Evolutionary conservation across 2,797 vertebrate genomes (phyloP).

Genomic region (Sardinella longiceps): DNA sequence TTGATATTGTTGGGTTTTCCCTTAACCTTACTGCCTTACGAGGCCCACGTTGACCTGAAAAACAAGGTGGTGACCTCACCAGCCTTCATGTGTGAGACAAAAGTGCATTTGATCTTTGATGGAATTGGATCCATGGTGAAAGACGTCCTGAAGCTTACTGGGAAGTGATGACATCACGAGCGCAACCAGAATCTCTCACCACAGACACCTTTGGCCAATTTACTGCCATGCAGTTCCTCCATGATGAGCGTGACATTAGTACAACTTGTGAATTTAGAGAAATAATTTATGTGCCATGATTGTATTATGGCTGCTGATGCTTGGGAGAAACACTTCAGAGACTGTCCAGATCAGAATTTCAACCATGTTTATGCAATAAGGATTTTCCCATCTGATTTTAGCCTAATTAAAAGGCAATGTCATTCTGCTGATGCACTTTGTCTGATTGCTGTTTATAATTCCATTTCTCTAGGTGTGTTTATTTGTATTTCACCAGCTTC

Average conservation of each 20-base stretch:
- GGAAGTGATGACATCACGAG: constrained; percentile 64
- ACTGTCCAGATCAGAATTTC: neutral
- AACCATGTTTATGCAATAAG: neutral
- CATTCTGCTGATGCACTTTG: neutral
- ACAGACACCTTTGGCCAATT: neutral
- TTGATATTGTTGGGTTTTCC: constrained; percentile 31
- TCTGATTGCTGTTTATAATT: neutral
- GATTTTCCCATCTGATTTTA: neutral
- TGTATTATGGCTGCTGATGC: neutral
- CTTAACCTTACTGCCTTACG: constrained; percentile 71
- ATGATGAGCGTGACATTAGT: neutral
- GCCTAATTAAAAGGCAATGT: neutral
- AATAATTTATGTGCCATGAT: neutral
- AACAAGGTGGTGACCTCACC: constrained; percentile 84
- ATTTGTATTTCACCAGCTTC: neutral
- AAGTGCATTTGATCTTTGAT: constrained; percentile 81
- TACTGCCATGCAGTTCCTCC: neutral
- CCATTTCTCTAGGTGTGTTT: neutral
- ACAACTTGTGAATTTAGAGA: neutral
- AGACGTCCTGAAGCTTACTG: constrained; percentile 76
- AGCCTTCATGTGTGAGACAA: constrained; percentile 86
- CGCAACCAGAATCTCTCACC: neutral
- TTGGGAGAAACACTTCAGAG: neutral
- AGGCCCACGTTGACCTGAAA: constrained; percentile 79
- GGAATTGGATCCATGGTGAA: constrained; percentile 84